These are phyloP conservation scores for Hemichromis elongatus DNA, from an alignment of 2,113 vertebrate genomes.

Conservation along the genomic window DNA sequence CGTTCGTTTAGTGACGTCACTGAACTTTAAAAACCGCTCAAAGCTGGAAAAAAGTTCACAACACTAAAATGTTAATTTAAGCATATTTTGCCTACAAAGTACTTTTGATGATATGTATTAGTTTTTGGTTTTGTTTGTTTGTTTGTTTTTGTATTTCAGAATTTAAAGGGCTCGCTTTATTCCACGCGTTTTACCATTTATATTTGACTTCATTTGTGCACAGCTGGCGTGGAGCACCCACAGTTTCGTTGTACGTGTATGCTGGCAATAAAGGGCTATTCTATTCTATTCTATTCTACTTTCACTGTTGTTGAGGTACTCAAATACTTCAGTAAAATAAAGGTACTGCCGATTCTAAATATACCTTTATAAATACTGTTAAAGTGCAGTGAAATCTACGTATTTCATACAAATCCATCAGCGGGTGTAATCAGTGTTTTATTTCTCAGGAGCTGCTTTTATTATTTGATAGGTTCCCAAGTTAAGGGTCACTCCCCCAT, in stretches of 20 bases:
- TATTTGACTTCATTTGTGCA: neutral
- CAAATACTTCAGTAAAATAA: neutral
- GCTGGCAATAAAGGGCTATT: neutral
- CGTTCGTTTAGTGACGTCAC: neutral
- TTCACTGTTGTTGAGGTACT: neutral
- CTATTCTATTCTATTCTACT: neutral
- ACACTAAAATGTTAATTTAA: neutral
- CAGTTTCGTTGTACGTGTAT: neutral
- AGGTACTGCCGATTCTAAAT: neutral
- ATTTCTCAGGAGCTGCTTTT: neutral
- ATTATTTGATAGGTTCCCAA: neutral
- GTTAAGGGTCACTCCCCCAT: neutral
- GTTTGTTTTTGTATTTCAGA: neutral
- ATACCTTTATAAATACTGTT: neutral
- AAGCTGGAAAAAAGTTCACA: neutral
- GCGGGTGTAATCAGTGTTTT: neutral
- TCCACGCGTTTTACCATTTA: neutral
- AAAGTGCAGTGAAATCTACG: neutral
- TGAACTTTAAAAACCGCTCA: neutral
- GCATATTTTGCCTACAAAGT: neutral
- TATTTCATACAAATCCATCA: neutral
- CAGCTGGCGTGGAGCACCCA: neutral
- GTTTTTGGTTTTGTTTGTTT: no score
- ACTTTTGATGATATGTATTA: neutral
- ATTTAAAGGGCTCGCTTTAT: neutral